A percentile compares a stretch with the other conserved stretches of the same genome.
phyloP scores from a whole-genome alignment of 2,797 vertebrate species.

The Sitta carolinensis region DNA sequence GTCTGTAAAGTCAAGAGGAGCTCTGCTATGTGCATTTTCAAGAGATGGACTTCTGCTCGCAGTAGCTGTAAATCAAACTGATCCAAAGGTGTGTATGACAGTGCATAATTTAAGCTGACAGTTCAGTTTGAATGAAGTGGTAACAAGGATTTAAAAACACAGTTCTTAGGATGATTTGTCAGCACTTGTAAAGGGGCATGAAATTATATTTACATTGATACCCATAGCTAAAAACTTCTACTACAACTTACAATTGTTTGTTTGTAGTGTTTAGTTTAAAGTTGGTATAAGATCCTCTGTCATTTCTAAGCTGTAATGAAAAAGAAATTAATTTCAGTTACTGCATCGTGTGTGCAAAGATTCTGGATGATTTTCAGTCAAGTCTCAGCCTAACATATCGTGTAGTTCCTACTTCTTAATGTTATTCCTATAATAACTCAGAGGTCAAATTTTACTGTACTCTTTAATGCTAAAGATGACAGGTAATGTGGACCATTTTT shows the following conservation, averaged over 20 bases:
- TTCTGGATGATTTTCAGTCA: background rate
- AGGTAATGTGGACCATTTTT: background rate
- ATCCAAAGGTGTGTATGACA: conserved; percentile 82
- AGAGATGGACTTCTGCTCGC: conserved; percentile 87
- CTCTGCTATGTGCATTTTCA: conserved; percentile 86
- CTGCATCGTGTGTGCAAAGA: background rate
- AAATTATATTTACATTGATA: background rate
- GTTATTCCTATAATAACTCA: background rate
- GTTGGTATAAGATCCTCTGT: background rate
- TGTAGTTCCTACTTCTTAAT: background rate
- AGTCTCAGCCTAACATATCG: background rate
- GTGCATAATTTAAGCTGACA: background rate
- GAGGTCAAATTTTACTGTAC: background rate
- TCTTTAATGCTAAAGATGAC: background rate
- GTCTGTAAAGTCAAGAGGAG: conserved; percentile 89
- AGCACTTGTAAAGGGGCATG: background rate
- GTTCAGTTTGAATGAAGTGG: background rate
- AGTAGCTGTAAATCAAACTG: conserved; percentile 88
- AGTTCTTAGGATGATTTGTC: background rate
- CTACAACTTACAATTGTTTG: background rate
- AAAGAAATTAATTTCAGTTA: background rate
- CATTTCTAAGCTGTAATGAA: background rate
- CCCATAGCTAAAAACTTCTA: background rate
- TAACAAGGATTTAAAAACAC: background rate
- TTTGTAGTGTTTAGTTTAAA: background rate